Base-by-base conservation (phyloP, 2,113 vertebrate species). In the Rallus limicola region DNA sequence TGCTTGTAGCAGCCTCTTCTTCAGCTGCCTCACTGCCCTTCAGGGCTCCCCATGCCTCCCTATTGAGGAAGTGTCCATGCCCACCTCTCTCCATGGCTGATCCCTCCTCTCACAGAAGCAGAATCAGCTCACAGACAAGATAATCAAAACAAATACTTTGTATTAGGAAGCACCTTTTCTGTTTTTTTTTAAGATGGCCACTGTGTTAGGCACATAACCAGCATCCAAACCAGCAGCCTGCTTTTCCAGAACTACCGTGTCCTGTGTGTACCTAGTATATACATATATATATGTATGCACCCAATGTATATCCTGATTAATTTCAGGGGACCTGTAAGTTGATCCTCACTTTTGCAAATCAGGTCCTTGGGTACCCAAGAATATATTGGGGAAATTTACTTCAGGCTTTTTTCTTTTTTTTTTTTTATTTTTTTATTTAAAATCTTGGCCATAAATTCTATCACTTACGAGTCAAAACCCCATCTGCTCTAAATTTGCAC, bases 401-500 rank as follows among this genome's bases (percentile, higher is more conserved):
- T 85, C 10, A 62, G 64, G 48, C 1, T 3, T 5, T 50, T 16
- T 53, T 4, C 3, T 14, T 7, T 2, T 7, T 24, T 28, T 53
- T 53, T 8, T 50, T 50, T 50, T n/a, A n/a, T n/a, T n/a, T n/a
- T 11, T 23, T 44, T 87, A 80, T 31, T 62, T 52, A 88, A 38
- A 88, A 94, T 94, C 90, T 92, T 95, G 62, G 79, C 44, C 58
- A 68, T 96, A 96, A 97, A 97, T 96, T 93, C 88, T 60, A 71
- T 75, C 72, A 40, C 46, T 91, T 83, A 26, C 7, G 36, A 94
- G 92, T 94, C 90, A 83, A 93, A 92, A 81, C 40, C n/a, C 92
- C 95, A 96, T 96, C 95, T 97, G 96, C 95, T 96, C 90, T 86
- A 86, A 92, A 95, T 96, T 97, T 96, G 79, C 96, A 96, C 93